Conservation (phyloP, 1,140 invertebrate genomes). For the Magallana angulata region DNA sequence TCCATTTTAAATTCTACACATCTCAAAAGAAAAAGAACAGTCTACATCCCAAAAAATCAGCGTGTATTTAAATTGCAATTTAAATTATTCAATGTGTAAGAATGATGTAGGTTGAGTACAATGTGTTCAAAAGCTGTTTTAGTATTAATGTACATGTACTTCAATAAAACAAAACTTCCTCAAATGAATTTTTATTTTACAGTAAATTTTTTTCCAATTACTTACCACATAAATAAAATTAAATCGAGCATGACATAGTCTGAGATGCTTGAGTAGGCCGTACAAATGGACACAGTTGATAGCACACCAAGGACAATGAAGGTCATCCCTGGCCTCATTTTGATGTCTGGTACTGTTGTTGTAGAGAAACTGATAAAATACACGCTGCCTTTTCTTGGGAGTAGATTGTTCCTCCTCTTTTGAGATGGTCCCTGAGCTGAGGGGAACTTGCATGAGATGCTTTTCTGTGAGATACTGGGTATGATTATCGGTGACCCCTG, state of each 20-base stretch:
- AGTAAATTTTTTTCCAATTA: slow-evolving; percentile 55
- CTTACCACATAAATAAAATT: slow-evolving; percentile 94
- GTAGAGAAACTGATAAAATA: slow-evolving; percentile 97
- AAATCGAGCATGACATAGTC: slow-evolving; percentile 95
- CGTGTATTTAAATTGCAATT: too few relatives aligned
- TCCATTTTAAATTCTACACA: too few relatives aligned
- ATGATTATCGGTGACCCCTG: slow-evolving; percentile 53
- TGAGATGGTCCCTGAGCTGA: slow-evolving; percentile 45
- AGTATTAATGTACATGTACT: too few relatives aligned
- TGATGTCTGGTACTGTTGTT: slow-evolving; percentile 96
- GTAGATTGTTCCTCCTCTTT: slow-evolving; percentile 66
- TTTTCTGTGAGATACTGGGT: slow-evolving; percentile 65
- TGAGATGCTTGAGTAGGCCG: slow-evolving; percentile 94
- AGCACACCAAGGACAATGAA: slow-evolving; percentile 96
- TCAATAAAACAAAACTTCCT: too few relatives aligned
- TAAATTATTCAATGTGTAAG: too few relatives aligned
- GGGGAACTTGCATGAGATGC: slow-evolving; percentile 51
- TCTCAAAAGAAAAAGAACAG: too few relatives aligned
- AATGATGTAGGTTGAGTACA: too few relatives aligned
- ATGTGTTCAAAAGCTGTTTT: too few relatives aligned
- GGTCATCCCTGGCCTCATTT: slow-evolving; percentile 94
- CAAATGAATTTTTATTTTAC: too few relatives aligned
- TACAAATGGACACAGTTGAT: slow-evolving; percentile 93
- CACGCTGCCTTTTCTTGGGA: slow-evolving; percentile 81
- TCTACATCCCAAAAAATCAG: too few relatives aligned